Conservation (phyloP, 1,140 invertebrate species). For the Cotesia glomerata region DNA sequence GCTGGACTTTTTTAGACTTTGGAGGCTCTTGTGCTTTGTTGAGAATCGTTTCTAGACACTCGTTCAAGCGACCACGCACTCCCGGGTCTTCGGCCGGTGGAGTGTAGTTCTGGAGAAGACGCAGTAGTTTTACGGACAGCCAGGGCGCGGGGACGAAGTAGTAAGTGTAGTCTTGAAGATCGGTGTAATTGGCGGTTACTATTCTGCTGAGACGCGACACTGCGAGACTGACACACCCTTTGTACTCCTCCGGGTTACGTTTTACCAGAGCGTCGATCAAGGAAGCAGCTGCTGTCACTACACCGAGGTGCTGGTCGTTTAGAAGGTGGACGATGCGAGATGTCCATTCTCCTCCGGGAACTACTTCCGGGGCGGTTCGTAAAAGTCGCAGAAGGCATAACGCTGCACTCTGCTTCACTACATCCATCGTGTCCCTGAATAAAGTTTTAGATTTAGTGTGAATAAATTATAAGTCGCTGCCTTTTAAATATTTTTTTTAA, state of each 20-base stretch:
- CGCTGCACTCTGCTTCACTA: constrained; percentile 99
- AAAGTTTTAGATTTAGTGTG: constrained; percentile 22
- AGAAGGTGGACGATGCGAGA: constrained; percentile 97
- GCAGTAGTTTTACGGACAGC: constrained; percentile 97
- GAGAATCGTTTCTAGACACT: constrained; percentile 99
- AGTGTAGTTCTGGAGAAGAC: constrained; percentile 97
- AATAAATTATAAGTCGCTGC: neutral
- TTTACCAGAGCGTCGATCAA: constrained; percentile 98
- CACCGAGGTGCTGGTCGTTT: constrained; percentile 99
- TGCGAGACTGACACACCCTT: constrained; percentile 96
- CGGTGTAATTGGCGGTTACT: constrained; percentile 97
- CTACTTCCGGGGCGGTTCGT: constrained; percentile 91
- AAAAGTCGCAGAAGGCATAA: constrained; percentile 93
- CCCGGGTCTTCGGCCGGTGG: constrained; percentile 94
- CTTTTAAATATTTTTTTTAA: no score
- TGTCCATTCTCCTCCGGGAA: constrained; percentile 98
- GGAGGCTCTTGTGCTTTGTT: constrained; percentile 99
- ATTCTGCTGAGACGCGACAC: constrained; percentile 96
- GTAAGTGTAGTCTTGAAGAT: constrained; percentile 99
- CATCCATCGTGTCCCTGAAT: constrained; percentile 96
- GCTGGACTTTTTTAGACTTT: constrained; percentile 99
- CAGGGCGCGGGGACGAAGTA: constrained; percentile 99
- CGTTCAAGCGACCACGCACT: constrained; percentile 91
- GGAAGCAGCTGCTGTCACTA: constrained; percentile 97
- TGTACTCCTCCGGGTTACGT: constrained; percentile 98